phyloP scores from a whole-genome alignment of 2,888 invertebrate species.

The Dexiosoma caninum region DNA sequence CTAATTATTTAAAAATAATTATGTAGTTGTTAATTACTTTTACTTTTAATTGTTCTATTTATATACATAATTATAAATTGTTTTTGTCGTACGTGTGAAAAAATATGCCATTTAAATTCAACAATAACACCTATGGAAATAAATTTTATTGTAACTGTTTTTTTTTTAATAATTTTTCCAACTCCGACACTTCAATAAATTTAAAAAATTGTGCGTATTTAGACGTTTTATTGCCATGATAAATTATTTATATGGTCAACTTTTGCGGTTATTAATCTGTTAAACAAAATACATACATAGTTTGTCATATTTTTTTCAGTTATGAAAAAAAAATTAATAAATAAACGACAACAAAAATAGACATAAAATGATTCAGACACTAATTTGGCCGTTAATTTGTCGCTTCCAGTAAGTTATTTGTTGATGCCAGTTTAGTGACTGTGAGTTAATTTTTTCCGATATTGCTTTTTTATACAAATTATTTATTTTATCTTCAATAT shows the following conservation, averaged over 20 bases:
- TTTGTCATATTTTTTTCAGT: neutral
- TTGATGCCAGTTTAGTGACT: neutral
- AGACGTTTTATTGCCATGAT: neutral
- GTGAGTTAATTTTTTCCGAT: too few relatives aligned
- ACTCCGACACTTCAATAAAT: conserved; percentile 25
- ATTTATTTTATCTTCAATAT: too few relatives aligned
- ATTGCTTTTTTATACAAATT: too few relatives aligned
- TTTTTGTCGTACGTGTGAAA: conserved; percentile 37
- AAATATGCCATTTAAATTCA: neutral
- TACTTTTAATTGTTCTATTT: neutral
- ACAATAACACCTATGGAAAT: neutral
- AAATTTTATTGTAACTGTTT: conserved; percentile 23
- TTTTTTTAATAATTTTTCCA: neutral
- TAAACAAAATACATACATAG: neutral
- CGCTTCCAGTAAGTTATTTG: conserved; percentile 11
- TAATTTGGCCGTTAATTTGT: conserved; percentile 17
- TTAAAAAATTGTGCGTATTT: conserved; percentile 9
- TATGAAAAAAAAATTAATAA: neutral
- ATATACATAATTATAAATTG: neutral
- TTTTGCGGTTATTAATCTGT: conserved; percentile 20
- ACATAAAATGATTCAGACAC: neutral
- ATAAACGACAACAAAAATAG: neutral
- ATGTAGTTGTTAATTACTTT: conserved; percentile 18
- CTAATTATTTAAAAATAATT: conserved; percentile 28
- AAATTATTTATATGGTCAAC: neutral